Evolutionary conservation across 2,888 invertebrate species (phyloP), one percentile per base, ranked within the genome.

Genomic region (Anorthoa munda): DNA sequence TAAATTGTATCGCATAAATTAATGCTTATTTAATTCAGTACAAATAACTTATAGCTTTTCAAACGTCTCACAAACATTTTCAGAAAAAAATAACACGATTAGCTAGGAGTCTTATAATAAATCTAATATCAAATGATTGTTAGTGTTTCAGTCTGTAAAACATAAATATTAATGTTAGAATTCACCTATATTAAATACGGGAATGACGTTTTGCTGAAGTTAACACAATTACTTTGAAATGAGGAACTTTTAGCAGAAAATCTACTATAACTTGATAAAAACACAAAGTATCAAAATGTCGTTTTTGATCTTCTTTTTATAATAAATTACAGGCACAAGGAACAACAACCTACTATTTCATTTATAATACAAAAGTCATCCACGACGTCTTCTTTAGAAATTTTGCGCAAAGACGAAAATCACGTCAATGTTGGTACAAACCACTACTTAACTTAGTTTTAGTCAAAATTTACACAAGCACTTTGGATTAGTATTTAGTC

Each of bases 131-230:
- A 82, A 82, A 81, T 59, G 77, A 86, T 87, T 89, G 86, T 92
- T 91, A 92, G 89, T 92, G 76, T 89, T 88, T 93, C 93, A 93
- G 93, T 93, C 93, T 91, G 89, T 89, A 88, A 91, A 91, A 92
- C 88, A 83, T 87, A 88, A 72, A 78, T 84, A 86, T 83, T 72
- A 81, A 60, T 81, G 77, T 85, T 85, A 80, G 60, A 70, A 64
- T 76, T 75, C 58, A 51, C 12, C 71, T 82, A 81, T n/a, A 69
- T 55, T 72, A 81, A 72, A 66, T 75, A 75, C 13, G 21, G 74
- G 73, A 81, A 73, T 73, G 70, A 77, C 56, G 50, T 78, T 72
- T 67, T 51, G 45, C 51, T 26, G 68, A 67, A 69, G 39, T 31
- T 39, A 53, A 15, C n/a, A 58, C 21, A 31, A 56, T 11, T 26